Percentiles rank a stretch among this genome's conserved stretches.
Evolutionary conservation across 2,888 invertebrate genomes (phyloP).

Genomic region (Drosophila paranaensis): DNA sequence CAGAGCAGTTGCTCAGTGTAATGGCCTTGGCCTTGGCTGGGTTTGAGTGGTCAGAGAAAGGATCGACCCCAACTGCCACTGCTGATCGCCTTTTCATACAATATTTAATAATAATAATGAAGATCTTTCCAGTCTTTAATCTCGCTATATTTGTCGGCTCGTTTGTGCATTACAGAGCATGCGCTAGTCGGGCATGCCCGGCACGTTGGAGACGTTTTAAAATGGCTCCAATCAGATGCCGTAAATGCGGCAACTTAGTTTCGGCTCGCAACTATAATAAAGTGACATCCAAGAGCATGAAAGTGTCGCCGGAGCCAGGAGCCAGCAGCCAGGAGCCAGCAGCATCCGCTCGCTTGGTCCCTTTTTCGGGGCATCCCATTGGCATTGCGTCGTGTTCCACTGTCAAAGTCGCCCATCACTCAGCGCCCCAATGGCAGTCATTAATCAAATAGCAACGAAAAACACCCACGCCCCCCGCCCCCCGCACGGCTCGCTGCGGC

Average conservation of each 20-base stretch:
- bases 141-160: not conserved
- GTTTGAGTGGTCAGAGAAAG: no score
- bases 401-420: constrained; percentile 65
- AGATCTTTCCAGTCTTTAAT: no score
- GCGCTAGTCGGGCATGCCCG: not conserved
- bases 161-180: constrained; percentile 9
- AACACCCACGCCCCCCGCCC: constrained; percentile 40
- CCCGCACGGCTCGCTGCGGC: not conserved
- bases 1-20: no score
- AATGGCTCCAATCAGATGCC: constrained; percentile 40
- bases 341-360: not conserved
- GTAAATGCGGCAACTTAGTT: constrained; percentile 47
- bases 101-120: no score
- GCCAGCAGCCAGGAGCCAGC: not conserved
- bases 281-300: constrained; percentile 48
- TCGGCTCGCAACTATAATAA: constrained; percentile 54
- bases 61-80: no score
- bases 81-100: no score
- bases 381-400: constrained; percentile 31
- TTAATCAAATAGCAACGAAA: constrained; percentile 71
- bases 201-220: constrained; percentile 28
- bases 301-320: constrained; percentile 37
- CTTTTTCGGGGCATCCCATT: constrained; percentile 9
- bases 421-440: constrained; percentile 67
- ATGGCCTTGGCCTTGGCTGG: not conserved